Percentiles rank a stretch among this genome's conserved stretches.
phyloP scores from a whole-genome alignment of 2,888 invertebrate species.

The Polietes domitor region DNA sequence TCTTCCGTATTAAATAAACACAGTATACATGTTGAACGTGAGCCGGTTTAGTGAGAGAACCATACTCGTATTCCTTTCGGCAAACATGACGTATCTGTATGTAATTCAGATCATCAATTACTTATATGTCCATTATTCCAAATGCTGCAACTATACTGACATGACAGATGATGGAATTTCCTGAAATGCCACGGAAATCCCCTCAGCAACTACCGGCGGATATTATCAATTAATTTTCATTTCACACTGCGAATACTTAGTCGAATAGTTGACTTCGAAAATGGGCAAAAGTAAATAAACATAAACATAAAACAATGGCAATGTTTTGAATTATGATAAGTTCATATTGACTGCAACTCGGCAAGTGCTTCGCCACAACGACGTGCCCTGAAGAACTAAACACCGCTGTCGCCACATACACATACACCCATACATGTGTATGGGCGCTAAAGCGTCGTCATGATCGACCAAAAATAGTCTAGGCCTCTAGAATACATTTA shows the following conservation, averaged over 20 bases:
- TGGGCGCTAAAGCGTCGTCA: background rate
- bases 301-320: background rate
- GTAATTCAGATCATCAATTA: background rate
- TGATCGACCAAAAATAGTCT: constrained; percentile 39
- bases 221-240: background rate
- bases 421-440: background rate
- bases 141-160: background rate
- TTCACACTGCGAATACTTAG: background rate
- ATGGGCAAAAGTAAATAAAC: constrained; percentile 38
- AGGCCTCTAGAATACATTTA: constrained; percentile 40
- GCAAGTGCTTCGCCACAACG: constrained; percentile 26
- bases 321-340: constrained; percentile 59
- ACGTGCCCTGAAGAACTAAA: constrained; percentile 49
- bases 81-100: background rate
- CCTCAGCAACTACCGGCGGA: background rate
- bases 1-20: too few species aligned
- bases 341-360: constrained; percentile 33
- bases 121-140: background rate
- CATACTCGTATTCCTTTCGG: background rate
- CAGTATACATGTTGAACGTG: too few species aligned
- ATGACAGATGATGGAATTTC: background rate
- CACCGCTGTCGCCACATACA: background rate
- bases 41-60: constrained; percentile 2
- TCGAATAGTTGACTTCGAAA: background rate
- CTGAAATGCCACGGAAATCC: constrained; percentile 4